phyloP scores from a whole-genome alignment of 2,888 invertebrate genomes.

The Ischnura elegans region DNA sequence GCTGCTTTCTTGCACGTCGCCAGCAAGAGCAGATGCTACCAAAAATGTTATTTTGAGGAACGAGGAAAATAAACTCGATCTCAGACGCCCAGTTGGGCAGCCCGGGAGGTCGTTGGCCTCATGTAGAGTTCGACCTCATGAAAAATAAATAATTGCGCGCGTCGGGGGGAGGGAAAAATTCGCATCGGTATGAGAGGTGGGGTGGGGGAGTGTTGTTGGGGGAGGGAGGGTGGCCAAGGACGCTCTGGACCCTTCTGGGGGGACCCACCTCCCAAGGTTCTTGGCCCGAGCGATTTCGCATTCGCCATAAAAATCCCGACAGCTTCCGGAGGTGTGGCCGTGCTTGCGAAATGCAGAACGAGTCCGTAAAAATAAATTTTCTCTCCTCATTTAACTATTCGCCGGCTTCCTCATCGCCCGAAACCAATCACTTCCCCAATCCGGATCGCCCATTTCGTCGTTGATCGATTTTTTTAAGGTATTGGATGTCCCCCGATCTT shows the following conservation, averaged over 20 bases:
- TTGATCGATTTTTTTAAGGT: neutral
- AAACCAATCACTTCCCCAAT: neutral
- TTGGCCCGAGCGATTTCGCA: neutral
- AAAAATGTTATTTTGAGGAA: neutral
- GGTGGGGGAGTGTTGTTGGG: neutral
- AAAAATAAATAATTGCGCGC: constrained; percentile 5
- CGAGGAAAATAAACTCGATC: neutral
- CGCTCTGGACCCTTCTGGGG: neutral
- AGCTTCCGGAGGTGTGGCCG: constrained; percentile 19
- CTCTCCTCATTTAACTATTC: neutral
- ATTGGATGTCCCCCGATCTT: too few species aligned
- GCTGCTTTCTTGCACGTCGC: neutral
- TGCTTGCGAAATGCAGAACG: neutral
- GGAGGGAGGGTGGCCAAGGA: neutral
- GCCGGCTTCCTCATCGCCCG: neutral
- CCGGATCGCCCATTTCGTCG: neutral
- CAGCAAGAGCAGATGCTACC: neutral
- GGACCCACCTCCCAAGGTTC: constrained; percentile 47
- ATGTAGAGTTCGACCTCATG: neutral
- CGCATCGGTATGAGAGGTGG: neutral
- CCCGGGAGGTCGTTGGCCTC: neutral
- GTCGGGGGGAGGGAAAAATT: neutral
- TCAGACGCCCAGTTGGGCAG: neutral
- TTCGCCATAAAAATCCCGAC: constrained; percentile 32
- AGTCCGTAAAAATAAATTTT: neutral